Conservation (phyloP, 1,140 invertebrate species). For the Leptopilina clavipes region DNA sequence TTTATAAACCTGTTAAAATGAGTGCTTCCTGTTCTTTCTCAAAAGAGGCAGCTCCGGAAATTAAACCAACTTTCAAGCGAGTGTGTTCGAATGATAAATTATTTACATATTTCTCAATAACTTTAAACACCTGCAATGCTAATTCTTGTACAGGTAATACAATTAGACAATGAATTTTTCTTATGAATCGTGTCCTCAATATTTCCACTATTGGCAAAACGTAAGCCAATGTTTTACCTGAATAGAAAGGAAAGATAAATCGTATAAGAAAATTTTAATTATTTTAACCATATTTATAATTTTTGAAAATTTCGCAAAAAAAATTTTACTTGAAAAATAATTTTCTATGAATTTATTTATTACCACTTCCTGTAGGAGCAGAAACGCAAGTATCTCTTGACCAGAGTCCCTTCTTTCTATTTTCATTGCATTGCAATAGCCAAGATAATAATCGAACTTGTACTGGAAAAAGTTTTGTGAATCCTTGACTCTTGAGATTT, state of each 20-base stretch:
- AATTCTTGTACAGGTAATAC: constrained; percentile 95
- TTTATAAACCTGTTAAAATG: constrained; percentile 79
- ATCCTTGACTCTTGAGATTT: constrained; percentile 82
- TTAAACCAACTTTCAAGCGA: constrained; percentile 82
- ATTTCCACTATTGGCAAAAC: constrained; percentile 93
- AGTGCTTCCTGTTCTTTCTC: constrained; percentile 85
- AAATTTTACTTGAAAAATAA: constrained; percentile 19
- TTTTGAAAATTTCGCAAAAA: no score
- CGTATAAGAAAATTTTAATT: constrained; percentile 44
- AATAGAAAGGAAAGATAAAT: constrained; percentile 40
- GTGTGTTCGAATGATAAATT: constrained; percentile 78
- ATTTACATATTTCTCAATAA: constrained; percentile 82
- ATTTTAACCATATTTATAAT: no score
- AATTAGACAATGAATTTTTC: constrained; percentile 86
- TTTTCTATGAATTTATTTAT: constrained; percentile 17
- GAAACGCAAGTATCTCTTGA: constrained; percentile 96
- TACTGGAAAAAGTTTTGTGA: constrained; percentile 90
- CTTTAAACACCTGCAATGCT: constrained; percentile 90
- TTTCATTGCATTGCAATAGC: constrained; percentile 80
- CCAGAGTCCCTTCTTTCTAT: constrained; percentile 77
- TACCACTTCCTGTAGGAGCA: constrained; percentile 96
- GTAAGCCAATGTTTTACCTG: constrained; percentile 93
- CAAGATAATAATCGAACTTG: constrained; percentile 90
- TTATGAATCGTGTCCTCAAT: constrained; percentile 67
- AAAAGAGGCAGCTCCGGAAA: constrained; percentile 84